These are phyloP conservation scores for Oikopleura dioica DNA, from an alignment of 23 tunicate species.

Conservation along the genomic window DNA sequence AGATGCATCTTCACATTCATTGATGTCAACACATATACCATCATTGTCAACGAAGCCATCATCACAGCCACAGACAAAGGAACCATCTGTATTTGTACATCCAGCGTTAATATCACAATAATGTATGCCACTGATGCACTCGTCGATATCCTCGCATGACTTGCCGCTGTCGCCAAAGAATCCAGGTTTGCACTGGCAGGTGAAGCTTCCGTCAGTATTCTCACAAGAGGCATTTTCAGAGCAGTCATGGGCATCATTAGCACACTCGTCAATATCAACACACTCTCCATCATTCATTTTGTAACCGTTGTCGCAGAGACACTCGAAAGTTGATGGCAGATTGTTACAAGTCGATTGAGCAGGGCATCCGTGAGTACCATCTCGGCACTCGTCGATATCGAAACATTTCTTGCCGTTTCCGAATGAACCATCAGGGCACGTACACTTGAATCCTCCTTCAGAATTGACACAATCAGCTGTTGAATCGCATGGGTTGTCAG, in stretches of 20 bases:
- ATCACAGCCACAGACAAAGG: background rate
- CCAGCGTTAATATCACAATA: background rate
- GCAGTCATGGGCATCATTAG: background rate
- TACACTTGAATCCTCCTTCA: constrained; percentile 14
- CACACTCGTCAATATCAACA: background rate
- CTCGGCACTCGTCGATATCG: constrained; percentile 18
- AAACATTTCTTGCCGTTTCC: background rate
- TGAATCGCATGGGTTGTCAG: background rate
- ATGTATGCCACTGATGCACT: background rate
- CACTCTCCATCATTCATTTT: background rate
- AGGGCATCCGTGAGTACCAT: background rate
- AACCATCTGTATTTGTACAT: background rate
- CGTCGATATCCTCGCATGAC: background rate
- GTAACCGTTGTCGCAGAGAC: constrained; percentile 19
- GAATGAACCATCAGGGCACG: constrained; percentile 17
- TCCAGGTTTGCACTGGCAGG: constrained; percentile 9
- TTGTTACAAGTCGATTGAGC: constrained; percentile 17
- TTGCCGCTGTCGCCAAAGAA: background rate
- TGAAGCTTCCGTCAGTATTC: constrained; percentile 7
- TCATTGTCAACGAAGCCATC: background rate
- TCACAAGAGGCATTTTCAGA: constrained; percentile 2
- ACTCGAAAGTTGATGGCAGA: constrained; percentile 9
- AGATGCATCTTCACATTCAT: background rate
- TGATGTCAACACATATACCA: background rate
- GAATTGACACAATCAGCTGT: constrained; percentile 14